A percentile compares a stretch with the other conserved stretches of the same genome.
These are phyloP conservation scores for Eueremaeus valkanovi DNA, from an alignment of 2,888 invertebrate species.

Conservation along the genomic window DNA sequence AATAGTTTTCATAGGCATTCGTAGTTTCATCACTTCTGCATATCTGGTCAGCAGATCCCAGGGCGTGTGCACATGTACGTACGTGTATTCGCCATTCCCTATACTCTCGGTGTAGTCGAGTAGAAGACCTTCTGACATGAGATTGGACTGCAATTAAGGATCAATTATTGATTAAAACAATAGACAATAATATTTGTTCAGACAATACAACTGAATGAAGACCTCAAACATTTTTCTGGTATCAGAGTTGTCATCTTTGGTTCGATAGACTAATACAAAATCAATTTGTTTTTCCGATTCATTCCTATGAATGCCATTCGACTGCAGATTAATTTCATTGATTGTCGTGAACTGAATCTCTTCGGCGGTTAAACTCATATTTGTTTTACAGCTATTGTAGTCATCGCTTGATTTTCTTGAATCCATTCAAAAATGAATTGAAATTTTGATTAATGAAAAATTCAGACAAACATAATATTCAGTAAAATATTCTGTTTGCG, in stretches of 20 bases:
- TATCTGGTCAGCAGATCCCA: constrained; percentile 75
- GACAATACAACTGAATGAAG: not conserved
- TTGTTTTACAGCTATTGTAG: not conserved
- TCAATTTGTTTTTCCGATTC: constrained; percentile 43
- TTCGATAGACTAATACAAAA: constrained; percentile 46
- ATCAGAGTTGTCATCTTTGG: constrained; percentile 25
- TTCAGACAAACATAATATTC: too few relatives aligned
- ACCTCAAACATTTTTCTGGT: constrained; percentile 61
- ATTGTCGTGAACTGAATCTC: not conserved
- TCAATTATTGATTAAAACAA: not conserved
- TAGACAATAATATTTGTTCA: not conserved
- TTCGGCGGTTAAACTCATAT: not conserved
- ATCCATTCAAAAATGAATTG: not conserved
- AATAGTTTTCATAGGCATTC: constrained; percentile 77
- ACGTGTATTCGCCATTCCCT: constrained; percentile 59
- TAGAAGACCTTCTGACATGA: constrained; percentile 68
- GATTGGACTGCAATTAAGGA: constrained; percentile 55
- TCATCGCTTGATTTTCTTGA: not conserved
- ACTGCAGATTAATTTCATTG: not conserved
- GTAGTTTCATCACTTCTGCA: constrained; percentile 82
- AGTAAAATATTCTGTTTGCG: too few relatives aligned
- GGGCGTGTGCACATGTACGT: constrained; percentile 81
- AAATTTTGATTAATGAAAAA: too few relatives aligned
- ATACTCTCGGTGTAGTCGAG: constrained; percentile 63
- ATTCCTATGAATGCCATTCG: not conserved